A percentile compares a stretch with the other conserved stretches of the same genome.
Conservation (phyloP, 2,113 vertebrate species). For the Recurvirostra avosetta region DNA sequence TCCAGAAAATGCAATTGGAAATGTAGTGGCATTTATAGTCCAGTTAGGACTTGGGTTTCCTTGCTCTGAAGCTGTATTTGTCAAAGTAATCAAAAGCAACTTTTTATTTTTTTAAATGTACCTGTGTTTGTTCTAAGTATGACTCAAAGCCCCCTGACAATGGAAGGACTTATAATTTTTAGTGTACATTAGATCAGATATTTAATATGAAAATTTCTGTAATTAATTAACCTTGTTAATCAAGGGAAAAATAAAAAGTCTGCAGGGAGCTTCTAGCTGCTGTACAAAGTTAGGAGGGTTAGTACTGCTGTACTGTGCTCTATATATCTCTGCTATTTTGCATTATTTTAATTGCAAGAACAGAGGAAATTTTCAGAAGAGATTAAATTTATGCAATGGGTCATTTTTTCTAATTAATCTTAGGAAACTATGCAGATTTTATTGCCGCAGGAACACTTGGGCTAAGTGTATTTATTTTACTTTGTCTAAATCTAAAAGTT, state of each 20-base stretch:
- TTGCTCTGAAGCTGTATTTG: background rate
- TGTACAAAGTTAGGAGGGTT: background rate
- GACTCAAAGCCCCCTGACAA: background rate
- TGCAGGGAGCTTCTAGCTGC: background rate
- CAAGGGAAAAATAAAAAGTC: background rate
- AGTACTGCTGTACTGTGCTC: background rate
- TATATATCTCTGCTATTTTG: background rate
- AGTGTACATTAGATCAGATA: background rate
- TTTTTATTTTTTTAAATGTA: background rate
- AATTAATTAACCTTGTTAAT: conserved; percentile 8
- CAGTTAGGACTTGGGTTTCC: background rate
- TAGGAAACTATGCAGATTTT: background rate
- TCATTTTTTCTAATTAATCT: background rate
- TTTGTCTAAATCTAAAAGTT: conserved; percentile 8
- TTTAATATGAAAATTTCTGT: background rate
- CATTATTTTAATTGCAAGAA: conserved; percentile 18
- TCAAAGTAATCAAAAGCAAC: background rate
- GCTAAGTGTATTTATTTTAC: background rate
- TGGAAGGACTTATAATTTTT: background rate
- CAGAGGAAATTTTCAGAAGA: background rate
- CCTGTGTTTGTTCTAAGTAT: background rate
- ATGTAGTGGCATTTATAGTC: background rate
- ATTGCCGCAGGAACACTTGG: background rate
- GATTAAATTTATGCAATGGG: background rate
- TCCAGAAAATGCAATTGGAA: background rate